Base-by-base conservation (phyloP, 2,113 vertebrate genomes). In the Ivindomyrus marchei region DNA sequence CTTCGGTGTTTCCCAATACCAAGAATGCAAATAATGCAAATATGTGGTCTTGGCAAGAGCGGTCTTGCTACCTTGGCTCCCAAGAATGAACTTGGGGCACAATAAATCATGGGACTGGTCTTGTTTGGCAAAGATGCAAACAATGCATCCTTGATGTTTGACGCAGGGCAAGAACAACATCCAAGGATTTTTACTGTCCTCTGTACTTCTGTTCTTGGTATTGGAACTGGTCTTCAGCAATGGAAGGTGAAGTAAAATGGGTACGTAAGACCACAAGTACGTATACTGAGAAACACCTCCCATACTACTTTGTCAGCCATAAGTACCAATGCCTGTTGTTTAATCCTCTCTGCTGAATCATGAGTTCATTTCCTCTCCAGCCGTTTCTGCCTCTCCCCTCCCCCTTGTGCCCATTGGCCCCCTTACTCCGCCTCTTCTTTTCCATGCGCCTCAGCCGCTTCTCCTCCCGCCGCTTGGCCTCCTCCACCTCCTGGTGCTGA, bases 401-500 rank as follows among this genome's bases (percentile, higher is more conserved):
- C 11, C 15, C n/a, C 39, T 74, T 24, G 31, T 46, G 53, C 90
- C 24, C 36, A 52, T 62, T 1, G 74, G 42, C 17, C 91, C 84
- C 91, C 97, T 97, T 97, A 99, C 98, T 98, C 92, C 98, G 96
- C 92, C 98, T 96, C 93, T 98, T 99, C 94, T 98, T 99, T 92
- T 99, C 98, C 96, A 99, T 95, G 80, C 98, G 97, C 85, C 97
- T 95, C 91, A 97, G 94, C 24, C 98, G 95, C 74, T 98, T 99
- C 95, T 99, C 98, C 93, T 99, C 98, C 0, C 98, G 96, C 87
- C 98, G 94, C 52, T 97, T 97, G 0, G 98, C 98, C 94, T 99
- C 98, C 95, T 99, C 98, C 1, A 97, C 98, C 93, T 99, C 98
- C 94, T 99, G 98, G 94, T 99, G 97, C 94, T 98, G 98, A 9